Evolutionary conservation across 2,797 vertebrate species (phyloP).

Genomic region (Xiphorhynchus erythropygius): DNA sequence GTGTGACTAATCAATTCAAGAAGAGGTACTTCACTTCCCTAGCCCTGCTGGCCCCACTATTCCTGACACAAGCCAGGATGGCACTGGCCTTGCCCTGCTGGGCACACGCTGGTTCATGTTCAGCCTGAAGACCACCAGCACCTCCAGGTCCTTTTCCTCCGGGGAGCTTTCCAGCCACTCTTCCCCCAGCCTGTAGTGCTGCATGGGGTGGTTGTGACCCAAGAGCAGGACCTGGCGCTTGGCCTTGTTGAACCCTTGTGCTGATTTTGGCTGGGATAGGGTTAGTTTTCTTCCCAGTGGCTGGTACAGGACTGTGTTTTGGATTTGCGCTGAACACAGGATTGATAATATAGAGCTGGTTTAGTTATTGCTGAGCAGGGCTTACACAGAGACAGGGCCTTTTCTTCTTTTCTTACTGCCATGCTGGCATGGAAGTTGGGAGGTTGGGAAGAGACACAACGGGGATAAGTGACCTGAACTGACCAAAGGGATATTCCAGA

Average conservation of each 20-base stretch:
- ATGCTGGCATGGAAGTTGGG: neutral
- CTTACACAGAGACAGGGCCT: neutral
- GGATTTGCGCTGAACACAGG: neutral
- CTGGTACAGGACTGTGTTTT: neutral
- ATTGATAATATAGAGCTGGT: neutral
- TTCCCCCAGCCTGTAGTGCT: neutral
- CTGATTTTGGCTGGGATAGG: neutral
- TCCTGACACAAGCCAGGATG: neutral
- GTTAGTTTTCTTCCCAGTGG: neutral
- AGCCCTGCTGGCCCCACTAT: neutral
- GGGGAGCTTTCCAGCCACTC: neutral
- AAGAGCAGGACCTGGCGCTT: neutral
- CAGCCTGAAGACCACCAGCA: neutral
- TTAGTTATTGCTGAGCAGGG: neutral
- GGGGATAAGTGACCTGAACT: neutral
- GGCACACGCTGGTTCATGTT: neutral
- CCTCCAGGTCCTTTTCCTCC: neutral
- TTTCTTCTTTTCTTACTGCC: neutral
- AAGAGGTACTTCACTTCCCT: neutral
- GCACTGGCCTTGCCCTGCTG: neutral
- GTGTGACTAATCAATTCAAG: neutral
- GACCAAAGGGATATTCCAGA: neutral
- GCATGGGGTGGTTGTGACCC: neutral
- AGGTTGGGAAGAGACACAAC: neutral
- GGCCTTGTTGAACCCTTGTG: neutral